Conservation (phyloP, 1,140 invertebrate species). For the Drosophila eugracilis region DNA sequence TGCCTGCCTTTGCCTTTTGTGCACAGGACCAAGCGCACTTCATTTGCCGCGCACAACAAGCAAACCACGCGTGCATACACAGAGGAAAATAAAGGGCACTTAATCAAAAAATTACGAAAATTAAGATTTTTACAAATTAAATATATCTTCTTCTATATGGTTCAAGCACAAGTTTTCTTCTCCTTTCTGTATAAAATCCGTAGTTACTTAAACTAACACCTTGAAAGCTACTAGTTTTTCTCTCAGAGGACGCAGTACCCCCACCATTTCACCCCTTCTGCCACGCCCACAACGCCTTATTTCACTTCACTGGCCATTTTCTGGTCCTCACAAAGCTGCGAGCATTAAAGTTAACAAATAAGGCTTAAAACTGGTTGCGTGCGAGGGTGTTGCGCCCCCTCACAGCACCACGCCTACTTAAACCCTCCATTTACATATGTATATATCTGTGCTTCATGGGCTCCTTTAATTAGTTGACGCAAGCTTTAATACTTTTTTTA, state of each 20-base stretch:
- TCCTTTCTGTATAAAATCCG: too few relatives aligned
- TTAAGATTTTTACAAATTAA: too few relatives aligned
- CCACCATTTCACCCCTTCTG: neutral
- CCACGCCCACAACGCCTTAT: constrained; percentile 33
- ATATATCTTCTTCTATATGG: neutral
- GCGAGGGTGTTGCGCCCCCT: constrained; percentile 27
- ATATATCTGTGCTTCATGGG: constrained; percentile 9
- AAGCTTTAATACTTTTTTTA: constrained; percentile 66
- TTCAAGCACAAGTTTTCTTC: too few relatives aligned
- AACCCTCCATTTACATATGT: neutral
- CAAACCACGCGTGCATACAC: constrained; percentile 16
- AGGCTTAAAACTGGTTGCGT: constrained; percentile 75
- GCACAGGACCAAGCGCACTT: constrained; percentile 50
- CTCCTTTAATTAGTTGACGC: constrained; percentile 70
- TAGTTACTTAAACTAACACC: too few relatives aligned
- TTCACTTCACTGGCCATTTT: constrained; percentile 18
- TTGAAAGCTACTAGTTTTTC: neutral
- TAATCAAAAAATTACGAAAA: too few relatives aligned
- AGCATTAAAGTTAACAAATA: constrained; percentile 77
- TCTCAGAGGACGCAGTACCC: neutral
- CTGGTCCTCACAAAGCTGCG: constrained; percentile 9
- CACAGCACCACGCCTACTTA: constrained; percentile 10
- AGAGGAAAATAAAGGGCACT: constrained; percentile 1
- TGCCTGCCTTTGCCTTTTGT: constrained; percentile 40
- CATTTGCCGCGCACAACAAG: constrained; percentile 52